Evolutionary conservation across 2,888 invertebrate species (phyloP).

Genomic region (Palloptera scutellata): DNA sequence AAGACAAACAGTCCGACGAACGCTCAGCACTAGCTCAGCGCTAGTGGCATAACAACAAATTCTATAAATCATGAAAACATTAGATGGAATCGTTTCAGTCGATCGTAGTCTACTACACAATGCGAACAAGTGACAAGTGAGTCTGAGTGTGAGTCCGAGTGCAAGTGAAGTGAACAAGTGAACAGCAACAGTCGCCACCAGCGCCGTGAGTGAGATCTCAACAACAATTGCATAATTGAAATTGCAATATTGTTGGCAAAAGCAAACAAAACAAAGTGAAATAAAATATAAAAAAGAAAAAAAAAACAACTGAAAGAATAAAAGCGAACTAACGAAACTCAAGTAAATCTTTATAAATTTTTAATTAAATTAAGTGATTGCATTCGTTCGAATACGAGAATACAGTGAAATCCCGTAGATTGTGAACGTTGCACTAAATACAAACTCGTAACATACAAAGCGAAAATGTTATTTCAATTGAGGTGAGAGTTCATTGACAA

Average conservation of each 20-base stretch:
- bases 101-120: constrained; percentile 11
- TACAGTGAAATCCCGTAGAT: neutral
- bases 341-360: constrained; percentile 16
- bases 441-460: neutral
- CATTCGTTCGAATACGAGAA: neutral
- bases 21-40: too few relatives aligned
- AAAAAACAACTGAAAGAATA: neutral
- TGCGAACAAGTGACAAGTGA: constrained; percentile 6
- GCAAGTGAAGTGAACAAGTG: neutral
- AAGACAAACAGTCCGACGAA: too few relatives aligned
- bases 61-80: too few relatives aligned
- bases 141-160: neutral
- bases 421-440: neutral
- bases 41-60: too few relatives aligned
- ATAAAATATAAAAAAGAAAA: neutral
- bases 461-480: constrained; percentile 25
- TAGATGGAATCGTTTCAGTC: too few relatives aligned
- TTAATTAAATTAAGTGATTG: constrained; percentile 26
- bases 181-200: too few relatives aligned
- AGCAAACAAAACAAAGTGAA: constrained; percentile 15
- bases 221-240: constrained; percentile 4
- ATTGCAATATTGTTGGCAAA: constrained; percentile 16
- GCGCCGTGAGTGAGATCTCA: neutral
- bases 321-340: neutral
- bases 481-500: constrained; percentile 24